Conservation (phyloP, 2,113 vertebrate genomes). For the Tretioscincus oriximinensis region DNA sequence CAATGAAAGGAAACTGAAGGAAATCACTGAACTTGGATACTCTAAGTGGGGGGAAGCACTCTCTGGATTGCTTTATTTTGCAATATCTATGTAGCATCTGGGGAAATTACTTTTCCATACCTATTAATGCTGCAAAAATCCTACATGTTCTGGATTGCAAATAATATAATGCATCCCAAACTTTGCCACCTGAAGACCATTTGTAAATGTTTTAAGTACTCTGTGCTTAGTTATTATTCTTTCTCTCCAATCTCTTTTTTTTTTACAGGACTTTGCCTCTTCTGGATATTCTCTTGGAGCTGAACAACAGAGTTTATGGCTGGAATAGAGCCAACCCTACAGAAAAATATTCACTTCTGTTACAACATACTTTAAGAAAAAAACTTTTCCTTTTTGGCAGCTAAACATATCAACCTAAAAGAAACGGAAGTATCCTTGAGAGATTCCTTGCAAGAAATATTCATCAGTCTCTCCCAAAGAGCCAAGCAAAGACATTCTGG, state of each 20-base stretch:
- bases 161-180: not conserved
- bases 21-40: no score
- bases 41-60: no score
- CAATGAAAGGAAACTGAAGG: no score
- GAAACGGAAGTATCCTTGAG: not conserved
- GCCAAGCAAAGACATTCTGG: not conserved
- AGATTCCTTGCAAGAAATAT: not conserved
- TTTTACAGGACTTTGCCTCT: constrained; percentile 76
- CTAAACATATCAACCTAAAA: not conserved
- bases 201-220: constrained; percentile 1
- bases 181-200: not conserved
- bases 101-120: no score
- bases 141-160: not conserved
- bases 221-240: not conserved
- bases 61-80: no score
- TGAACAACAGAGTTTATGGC: constrained; percentile 77
- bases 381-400: constrained; percentile 71
- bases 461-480: not conserved
- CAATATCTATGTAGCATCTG: no score
- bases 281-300: constrained; percentile 79
- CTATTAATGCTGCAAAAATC: not conserved
- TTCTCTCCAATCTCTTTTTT: constrained; percentile 22
- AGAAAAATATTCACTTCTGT: constrained; percentile 70
- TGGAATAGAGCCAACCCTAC: constrained; percentile 73
- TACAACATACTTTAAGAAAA: constrained; percentile 87